Conservation (phyloP, 2,113 vertebrate genomes). For the Brienomyrus brachyistius region DNA sequence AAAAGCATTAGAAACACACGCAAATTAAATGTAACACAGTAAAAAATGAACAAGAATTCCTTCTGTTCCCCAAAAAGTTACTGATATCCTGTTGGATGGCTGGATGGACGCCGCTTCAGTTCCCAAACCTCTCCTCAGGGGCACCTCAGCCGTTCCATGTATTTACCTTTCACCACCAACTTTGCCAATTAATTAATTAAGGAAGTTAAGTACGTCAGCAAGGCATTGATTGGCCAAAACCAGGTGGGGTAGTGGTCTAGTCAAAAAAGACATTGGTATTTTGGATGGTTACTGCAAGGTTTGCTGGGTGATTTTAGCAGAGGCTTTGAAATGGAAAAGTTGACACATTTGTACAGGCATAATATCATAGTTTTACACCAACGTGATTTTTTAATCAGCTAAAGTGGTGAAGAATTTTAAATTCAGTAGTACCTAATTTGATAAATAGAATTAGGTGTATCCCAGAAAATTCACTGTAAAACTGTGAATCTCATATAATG, state of each 20-base stretch:
- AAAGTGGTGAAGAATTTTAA: not conserved
- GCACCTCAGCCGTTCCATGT: not conserved
- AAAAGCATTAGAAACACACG: too few relatives aligned
- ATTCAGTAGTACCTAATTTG: not conserved
- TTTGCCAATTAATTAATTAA: not conserved
- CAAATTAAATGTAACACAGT: too few relatives aligned
- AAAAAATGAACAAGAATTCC: too few relatives aligned
- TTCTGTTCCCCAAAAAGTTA: not conserved
- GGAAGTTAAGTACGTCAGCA: not conserved
- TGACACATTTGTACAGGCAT: not conserved
- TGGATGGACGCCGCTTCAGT: not conserved
- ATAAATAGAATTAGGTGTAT: not conserved
- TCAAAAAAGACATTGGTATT: not conserved
- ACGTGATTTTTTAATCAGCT: not conserved
- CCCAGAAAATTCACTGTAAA: not conserved
- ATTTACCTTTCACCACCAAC: not conserved
- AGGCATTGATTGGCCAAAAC: not conserved
- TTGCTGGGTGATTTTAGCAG: not conserved
- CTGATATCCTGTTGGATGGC: not conserved
- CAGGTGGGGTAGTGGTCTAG: not conserved
- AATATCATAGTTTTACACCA: not conserved
- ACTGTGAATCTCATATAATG: not conserved
- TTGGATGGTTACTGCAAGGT: not conserved
- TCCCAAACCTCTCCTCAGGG: not conserved
- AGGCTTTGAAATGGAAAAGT: not conserved